Conservation (phyloP, 2,797 vertebrate species). For the Megaceryle alcyon region DNA sequence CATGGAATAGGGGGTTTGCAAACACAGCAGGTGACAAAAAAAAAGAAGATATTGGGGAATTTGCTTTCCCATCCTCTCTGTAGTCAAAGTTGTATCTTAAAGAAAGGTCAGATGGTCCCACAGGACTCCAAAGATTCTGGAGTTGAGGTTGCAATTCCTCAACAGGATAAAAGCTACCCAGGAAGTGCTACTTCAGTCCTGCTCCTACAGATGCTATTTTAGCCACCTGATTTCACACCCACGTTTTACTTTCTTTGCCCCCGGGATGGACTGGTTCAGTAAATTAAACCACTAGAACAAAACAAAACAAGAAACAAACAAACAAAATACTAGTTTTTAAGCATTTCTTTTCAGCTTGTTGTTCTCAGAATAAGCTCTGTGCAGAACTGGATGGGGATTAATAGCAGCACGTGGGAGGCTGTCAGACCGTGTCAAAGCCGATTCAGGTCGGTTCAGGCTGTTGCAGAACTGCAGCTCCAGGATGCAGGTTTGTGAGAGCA, state of each 20-base stretch:
- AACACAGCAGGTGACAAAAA: background rate
- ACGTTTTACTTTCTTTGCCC: background rate
- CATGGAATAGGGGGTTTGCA: background rate
- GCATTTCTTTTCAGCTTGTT: background rate
- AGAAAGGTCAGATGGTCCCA: background rate
- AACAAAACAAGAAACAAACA: no score
- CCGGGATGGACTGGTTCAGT: background rate
- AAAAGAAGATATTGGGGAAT: background rate
- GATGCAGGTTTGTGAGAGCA: background rate
- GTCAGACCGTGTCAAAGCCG: background rate
- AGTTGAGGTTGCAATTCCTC: background rate
- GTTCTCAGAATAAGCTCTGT: background rate
- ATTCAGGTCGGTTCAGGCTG: background rate
- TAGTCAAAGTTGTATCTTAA: background rate
- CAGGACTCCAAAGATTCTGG: background rate
- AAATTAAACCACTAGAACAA: background rate
- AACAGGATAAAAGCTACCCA: background rate
- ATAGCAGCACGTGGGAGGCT: rapidly evolving
- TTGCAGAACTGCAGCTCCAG: background rate
- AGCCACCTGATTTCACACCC: background rate
- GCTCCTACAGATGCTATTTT: background rate
- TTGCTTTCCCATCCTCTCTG: background rate
- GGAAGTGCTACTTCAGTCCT: background rate
- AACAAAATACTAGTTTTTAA: rapidly evolving
- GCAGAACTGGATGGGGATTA: rapidly evolving